Conservation (phyloP, 2,888 invertebrate species). For the Agelastica alni region DNA sequence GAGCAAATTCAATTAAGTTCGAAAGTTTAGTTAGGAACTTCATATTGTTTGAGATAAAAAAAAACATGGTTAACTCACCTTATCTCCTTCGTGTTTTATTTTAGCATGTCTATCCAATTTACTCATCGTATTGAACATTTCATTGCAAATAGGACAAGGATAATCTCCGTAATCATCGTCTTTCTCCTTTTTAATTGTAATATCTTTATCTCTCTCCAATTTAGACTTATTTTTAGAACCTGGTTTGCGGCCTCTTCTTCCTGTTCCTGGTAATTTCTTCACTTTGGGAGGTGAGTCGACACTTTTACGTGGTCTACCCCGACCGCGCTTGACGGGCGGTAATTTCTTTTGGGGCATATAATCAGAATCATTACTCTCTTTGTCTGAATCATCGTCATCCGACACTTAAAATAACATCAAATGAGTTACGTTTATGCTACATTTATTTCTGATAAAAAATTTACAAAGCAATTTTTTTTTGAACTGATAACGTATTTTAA, state of each 20-base stretch:
- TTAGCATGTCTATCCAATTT: slow-evolving; percentile 48
- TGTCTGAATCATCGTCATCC: slow-evolving; percentile 30
- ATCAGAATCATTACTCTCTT: slow-evolving; percentile 51
- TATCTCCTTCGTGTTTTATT: slow-evolving; percentile 44
- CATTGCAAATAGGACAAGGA: slow-evolving; percentile 47
- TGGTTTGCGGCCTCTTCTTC: slow-evolving; percentile 42
- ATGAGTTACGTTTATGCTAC: too few relatives aligned
- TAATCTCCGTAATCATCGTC: slow-evolving; percentile 47
- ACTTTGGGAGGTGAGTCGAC: slow-evolving; percentile 33
- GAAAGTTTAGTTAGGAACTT: too few relatives aligned
- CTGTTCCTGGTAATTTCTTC: slow-evolving; percentile 24
- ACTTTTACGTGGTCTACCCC: slow-evolving; percentile 52
- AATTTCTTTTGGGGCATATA: slow-evolving; percentile 48
- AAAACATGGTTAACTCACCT: slow-evolving; percentile 33
- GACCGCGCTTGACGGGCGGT: slow-evolving; percentile 37
- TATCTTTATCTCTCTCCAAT: slow-evolving; percentile 16
- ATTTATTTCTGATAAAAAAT: too few relatives aligned
- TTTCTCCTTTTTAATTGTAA: slow-evolving; percentile 36
- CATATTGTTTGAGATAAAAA: too few relatives aligned
- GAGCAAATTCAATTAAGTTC: too few relatives aligned
- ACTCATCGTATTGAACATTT: slow-evolving; percentile 47
- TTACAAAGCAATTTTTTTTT: too few relatives aligned
- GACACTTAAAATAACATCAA: slow-evolving; percentile 5
- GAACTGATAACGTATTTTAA: too few relatives aligned
- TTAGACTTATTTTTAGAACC: slow-evolving; percentile 33